phyloP scores from a whole-genome alignment of 2,797 vertebrate genomes.

The Rachycentron canadum region DNA sequence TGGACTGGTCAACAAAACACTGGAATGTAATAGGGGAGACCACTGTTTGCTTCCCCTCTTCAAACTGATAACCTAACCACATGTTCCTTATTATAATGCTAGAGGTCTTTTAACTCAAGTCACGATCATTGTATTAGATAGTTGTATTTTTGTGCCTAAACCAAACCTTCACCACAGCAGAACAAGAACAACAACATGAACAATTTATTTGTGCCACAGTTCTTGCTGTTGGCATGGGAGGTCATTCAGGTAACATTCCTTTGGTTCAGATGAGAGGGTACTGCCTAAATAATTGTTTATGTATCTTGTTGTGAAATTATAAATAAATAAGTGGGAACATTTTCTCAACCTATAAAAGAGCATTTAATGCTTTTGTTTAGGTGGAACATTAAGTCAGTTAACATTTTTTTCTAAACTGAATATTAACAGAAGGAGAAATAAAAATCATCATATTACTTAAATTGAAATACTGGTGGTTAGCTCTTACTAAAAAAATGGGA shows the following conservation, averaged over 20 bases:
- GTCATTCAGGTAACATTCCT: background rate
- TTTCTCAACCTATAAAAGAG: background rate
- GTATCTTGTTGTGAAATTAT: background rate
- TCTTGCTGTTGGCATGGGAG: too few species aligned
- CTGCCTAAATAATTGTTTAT: fast-evolving
- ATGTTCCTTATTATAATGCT: background rate
- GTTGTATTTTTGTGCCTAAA: too few species aligned
- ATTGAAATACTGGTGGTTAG: background rate
- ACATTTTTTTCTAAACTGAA: too few species aligned
- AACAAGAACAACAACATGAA: background rate
- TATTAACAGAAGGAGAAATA: too few species aligned
- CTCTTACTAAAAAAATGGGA: background rate
- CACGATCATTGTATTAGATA: too few species aligned
- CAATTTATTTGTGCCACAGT: background rate
- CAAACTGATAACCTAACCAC: background rate
- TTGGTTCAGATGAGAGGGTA: background rate
- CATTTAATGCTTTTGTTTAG: background rate
- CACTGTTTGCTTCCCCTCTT: background rate
- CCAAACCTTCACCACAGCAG: background rate
- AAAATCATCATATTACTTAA: background rate
- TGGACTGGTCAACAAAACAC: too few species aligned
- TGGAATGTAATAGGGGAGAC: too few species aligned
- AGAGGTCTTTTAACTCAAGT: background rate
- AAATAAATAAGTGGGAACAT: background rate
- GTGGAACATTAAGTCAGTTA: background rate